Evolutionary conservation across 2,888 invertebrate genomes (phyloP), one percentile per base, ranked within the genome.

Genomic region (Antheraea yamamai): DNA sequence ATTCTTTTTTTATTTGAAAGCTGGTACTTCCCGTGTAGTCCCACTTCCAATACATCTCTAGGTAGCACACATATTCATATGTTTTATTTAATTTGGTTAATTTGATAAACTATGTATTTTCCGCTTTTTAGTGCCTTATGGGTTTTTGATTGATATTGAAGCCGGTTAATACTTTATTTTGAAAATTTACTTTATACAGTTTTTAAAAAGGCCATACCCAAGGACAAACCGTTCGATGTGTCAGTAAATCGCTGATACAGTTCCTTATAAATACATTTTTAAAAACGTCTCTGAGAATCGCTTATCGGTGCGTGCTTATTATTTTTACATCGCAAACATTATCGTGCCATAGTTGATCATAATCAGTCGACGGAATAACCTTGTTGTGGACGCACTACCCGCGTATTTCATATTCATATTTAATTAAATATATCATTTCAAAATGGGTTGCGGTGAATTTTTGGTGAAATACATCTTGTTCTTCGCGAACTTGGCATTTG

Each of bases 401-500:
- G 78, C 77, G 71, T 73, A 51, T 73, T 74, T 77, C 76, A 26
- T 74, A 58, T 76, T 75, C 71, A 51, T 30, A 47, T 72, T 72
- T 39, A 74, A 75, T 74, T 71, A 74, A 75, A 66, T 71, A 75
- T 73, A 79, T 61, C 72, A 74, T 74, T 74, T 76, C 84, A 95
- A 92, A 80, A 96, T 96, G 96, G 95, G 96, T 88, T 96, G 96
- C 82, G 97, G 96, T 88, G 96, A 96, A 92, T 96, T 96, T 82
- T 93, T 96, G 81, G 96, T 97, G 79, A 98, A 97, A 93, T 97
- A 97, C 84, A 95, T 97, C 71, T 95, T 97, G 81, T 97, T 97
- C 91, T 95, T 97, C 86, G 96, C 97, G 87, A 97, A 97, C 84
- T 89, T 97, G 75, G 88, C 97, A 78, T 97, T 97, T 89, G 96